Conservation (phyloP, 2,888 invertebrate species). For the Drosophila kanekoi region DNA sequence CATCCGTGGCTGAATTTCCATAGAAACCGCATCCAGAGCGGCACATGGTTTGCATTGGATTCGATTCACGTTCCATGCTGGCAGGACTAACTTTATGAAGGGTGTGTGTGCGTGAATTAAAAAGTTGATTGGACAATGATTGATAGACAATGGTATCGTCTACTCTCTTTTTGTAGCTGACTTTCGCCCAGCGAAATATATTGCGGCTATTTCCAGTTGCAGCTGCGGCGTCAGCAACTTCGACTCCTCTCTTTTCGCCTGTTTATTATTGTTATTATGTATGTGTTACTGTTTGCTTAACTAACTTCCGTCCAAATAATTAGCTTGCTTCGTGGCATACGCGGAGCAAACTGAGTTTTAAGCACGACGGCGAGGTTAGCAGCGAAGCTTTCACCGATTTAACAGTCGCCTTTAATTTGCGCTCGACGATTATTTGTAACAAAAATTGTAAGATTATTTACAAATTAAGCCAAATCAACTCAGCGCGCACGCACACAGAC, state of each 20-base stretch:
- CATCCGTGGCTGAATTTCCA: slow-evolving; percentile 98
- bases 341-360: slow-evolving; percentile 9
- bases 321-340: slow-evolving; percentile 41
- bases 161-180: slow-evolving; percentile 32
- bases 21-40: slow-evolving; percentile 99
- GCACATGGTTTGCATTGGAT: slow-evolving; percentile 98
- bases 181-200: slow-evolving; percentile 80
- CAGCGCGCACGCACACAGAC: slow-evolving; percentile 58
- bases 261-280: slow-evolving; percentile 35
- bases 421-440: slow-evolving; percentile 43
- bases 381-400: slow-evolving; percentile 53
- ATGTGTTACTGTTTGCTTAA: slow-evolving; percentile 35
- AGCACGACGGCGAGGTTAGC: slow-evolving; percentile 51
- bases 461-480: slow-evolving; percentile 60
- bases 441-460: slow-evolving; percentile 50
- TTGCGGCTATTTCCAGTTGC: slow-evolving; percentile 50
- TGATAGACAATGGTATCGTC: slow-evolving; percentile 8
- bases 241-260: slow-evolving; percentile 45
- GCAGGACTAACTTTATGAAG: slow-evolving; percentile 44
- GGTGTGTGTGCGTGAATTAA: slow-evolving; percentile 18
- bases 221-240: slow-evolving; percentile 47
- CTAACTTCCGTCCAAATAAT: slow-evolving; percentile 47
- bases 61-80: slow-evolving; percentile 97
- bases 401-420: slow-evolving; percentile 53
- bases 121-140: slow-evolving; percentile 21